These are phyloP conservation scores for Trachelus tabidus DNA, from an alignment of 2,888 invertebrate genomes.

Conservation along the genomic window DNA sequence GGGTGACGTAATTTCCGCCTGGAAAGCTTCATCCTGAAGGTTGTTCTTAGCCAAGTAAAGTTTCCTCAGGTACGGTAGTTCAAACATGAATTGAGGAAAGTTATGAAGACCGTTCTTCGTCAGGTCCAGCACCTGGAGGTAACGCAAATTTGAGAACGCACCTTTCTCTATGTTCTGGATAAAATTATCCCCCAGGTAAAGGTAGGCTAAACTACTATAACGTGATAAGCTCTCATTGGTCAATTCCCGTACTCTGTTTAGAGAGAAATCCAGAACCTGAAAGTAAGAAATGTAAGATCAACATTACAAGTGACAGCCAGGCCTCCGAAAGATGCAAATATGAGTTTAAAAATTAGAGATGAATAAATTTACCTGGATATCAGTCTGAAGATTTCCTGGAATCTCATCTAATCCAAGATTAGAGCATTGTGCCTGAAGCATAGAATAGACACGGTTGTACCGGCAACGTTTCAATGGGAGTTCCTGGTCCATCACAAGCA, in stretches of 20 bases:
- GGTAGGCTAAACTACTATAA: slow-evolving; percentile 69
- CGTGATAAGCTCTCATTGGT: slow-evolving; percentile 67
- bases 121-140: slow-evolving; percentile 70
- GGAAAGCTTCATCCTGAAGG: slow-evolving; percentile 64
- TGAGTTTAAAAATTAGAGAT: neutral
- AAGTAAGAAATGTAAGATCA: slow-evolving; percentile 37
- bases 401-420: slow-evolving; percentile 67
- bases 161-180: slow-evolving; percentile 70
- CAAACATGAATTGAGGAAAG: slow-evolving; percentile 69
- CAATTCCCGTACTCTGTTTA: slow-evolving; percentile 70
- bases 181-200: slow-evolving; percentile 72
- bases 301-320: neutral
- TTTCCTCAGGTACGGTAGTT: slow-evolving; percentile 72
- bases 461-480: slow-evolving; percentile 62
- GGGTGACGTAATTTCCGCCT: slow-evolving; percentile 67
- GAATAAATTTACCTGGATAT: slow-evolving; percentile 68
- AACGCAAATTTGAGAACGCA: slow-evolving; percentile 67
- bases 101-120: slow-evolving; percentile 69
- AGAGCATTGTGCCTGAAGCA: slow-evolving; percentile 71
- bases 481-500: slow-evolving; percentile 42
- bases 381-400: slow-evolving; percentile 67
- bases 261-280: slow-evolving; percentile 72
- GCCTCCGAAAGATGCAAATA: neutral
- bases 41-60: slow-evolving; percentile 72
- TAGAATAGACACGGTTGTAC: slow-evolving; percentile 68